Percentiles rank a stretch among this genome's conserved stretches.
Conservation (phyloP, 2,113 vertebrate species). For the Perognathus longimembris region DNA sequence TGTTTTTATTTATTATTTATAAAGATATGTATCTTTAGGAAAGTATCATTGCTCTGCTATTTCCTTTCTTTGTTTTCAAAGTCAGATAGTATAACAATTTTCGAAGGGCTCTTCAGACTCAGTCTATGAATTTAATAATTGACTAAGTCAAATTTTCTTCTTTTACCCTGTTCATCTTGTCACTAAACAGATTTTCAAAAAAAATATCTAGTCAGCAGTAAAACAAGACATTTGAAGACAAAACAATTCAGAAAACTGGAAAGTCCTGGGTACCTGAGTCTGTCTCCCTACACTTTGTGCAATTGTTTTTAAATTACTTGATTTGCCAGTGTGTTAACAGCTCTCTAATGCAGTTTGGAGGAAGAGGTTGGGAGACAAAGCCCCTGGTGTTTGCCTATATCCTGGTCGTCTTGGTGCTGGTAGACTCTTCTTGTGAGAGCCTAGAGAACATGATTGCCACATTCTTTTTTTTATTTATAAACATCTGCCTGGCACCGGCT, state of each 20-base stretch:
- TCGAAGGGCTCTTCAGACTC: background rate
- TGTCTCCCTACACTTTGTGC: background rate
- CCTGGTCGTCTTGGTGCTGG: background rate
- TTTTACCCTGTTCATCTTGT: background rate
- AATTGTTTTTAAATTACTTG: background rate
- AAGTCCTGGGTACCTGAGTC: background rate
- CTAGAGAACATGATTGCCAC: background rate
- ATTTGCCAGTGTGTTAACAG: background rate
- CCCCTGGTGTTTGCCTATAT: background rate
- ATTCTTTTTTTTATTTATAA: background rate
- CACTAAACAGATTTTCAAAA: background rate
- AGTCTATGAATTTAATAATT: background rate
- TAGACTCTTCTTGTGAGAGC: background rate
- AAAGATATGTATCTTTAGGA: background rate
- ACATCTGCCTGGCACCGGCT: background rate
- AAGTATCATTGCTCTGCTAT: background rate
- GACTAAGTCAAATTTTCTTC: conserved; percentile 10
- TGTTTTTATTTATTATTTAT: background rate
- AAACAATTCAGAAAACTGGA: background rate
- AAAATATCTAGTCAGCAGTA: background rate
- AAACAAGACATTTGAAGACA: conserved; percentile 6
- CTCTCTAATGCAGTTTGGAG: background rate
- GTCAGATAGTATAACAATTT: background rate
- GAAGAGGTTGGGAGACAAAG: background rate
- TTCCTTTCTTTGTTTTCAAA: conserved; percentile 28